Conservation (phyloP, 2,113 vertebrate species). For the Leuciscus idus region DNA sequence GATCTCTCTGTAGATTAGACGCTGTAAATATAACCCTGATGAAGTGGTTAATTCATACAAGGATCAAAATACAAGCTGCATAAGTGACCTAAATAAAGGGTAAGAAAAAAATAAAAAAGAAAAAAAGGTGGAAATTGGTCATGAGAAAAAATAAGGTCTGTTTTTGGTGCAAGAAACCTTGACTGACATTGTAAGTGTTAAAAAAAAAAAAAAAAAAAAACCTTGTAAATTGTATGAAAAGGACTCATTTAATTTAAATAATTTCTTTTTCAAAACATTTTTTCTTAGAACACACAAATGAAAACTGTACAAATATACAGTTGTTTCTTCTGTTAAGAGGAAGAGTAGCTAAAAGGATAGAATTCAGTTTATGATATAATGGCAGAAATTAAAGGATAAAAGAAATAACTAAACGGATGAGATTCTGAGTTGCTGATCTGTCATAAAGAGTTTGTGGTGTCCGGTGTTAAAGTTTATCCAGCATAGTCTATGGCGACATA, state of each 20-base stretch:
- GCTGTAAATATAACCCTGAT: neutral
- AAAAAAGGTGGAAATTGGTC: neutral
- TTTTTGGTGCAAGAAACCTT: neutral
- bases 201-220: neutral
- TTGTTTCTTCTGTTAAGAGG: constrained; percentile 26
- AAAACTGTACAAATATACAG: constrained; percentile 49
- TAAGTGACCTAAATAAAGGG: neutral
- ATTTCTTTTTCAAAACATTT: constrained; percentile 3
- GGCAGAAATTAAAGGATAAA: neutral
- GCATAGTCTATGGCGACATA: neutral
- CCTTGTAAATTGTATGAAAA: neutral
- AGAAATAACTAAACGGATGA: constrained; percentile 8
- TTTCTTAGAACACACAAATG: neutral
- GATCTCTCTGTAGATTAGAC: neutral
- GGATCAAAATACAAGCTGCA: neutral
- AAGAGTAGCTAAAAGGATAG: neutral
- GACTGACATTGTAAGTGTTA: neutral
- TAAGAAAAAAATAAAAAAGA: neutral
- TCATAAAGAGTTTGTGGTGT: neutral
- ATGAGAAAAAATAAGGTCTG: neutral
- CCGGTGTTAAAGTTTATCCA: neutral
- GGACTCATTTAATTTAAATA: constrained; percentile 35
- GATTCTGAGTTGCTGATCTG: neutral
- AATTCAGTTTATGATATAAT: neutral
- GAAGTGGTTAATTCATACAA: neutral